Percentiles rank a stretch among this genome's conserved stretches.
Evolutionary conservation across 2,888 invertebrate species (phyloP).

Genomic region (Zygogramma bicolorata): DNA sequence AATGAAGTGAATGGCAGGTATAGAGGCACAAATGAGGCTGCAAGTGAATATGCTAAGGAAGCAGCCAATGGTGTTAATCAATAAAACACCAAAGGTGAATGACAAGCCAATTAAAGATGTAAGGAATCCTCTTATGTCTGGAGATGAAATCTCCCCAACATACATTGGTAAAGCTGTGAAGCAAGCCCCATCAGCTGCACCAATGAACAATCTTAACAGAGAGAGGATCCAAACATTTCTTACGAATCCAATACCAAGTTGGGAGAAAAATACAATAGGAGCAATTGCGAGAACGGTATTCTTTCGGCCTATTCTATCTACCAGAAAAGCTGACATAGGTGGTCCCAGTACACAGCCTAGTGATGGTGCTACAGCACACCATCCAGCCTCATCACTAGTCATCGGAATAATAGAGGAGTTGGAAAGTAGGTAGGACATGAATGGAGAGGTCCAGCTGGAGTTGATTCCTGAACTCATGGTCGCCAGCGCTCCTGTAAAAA

Average conservation of each 20-base stretch:
- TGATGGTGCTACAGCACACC: slow-evolving; percentile 76
- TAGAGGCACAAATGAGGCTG: slow-evolving; percentile 67
- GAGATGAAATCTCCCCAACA: slow-evolving; percentile 73
- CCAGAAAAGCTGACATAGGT: slow-evolving; percentile 72
- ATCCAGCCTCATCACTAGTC: slow-evolving; percentile 70
- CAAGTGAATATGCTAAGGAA: slow-evolving; percentile 67
- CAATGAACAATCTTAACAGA: slow-evolving; percentile 68
- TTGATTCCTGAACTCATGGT: slow-evolving; percentile 64
- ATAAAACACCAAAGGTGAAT: slow-evolving; percentile 72
- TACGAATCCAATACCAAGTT: background rate
- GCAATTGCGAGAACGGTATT: slow-evolving; percentile 68
- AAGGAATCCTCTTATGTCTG: slow-evolving; percentile 71
- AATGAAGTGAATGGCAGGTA: slow-evolving; percentile 67
- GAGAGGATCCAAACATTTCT: slow-evolving; percentile 9
- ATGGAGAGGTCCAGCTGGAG: slow-evolving; percentile 74
- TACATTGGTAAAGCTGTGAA: slow-evolving; percentile 71
- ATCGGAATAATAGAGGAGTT: slow-evolving; percentile 58
- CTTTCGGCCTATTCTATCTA: slow-evolving; percentile 76
- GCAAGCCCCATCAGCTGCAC: slow-evolving; percentile 69
- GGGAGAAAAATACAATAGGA: slow-evolving; percentile 9
- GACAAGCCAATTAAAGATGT: slow-evolving; percentile 73
- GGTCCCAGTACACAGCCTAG: slow-evolving; percentile 75
- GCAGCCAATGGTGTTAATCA: slow-evolving; percentile 70
- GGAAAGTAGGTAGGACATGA: slow-evolving; percentile 69
- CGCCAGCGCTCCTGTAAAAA: slow-evolving; percentile 44